A percentile compares a stretch with the other conserved stretches of the same genome.
These are phyloP conservation scores for Epirrhoe tristata DNA, from an alignment of 2,888 invertebrate species.

Conservation along the genomic window DNA sequence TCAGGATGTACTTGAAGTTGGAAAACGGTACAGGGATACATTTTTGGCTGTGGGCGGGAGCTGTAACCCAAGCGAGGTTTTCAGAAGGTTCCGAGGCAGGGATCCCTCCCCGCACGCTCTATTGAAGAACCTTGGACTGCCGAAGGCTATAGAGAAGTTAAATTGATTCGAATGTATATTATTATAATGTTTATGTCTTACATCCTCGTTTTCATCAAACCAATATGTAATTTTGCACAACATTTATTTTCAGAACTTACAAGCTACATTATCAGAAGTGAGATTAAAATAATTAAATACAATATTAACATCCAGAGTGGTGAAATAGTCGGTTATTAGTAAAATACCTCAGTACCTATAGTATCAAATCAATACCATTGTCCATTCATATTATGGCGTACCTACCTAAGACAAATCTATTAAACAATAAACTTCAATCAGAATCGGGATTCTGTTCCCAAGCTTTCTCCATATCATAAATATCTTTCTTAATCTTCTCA, in stretches of 20 bases:
- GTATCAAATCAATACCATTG: too few relatives aligned
- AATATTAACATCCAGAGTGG: too few relatives aligned
- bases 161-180: constrained; percentile 53
- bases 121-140: constrained; percentile 87
- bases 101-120: constrained; percentile 95
- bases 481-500: constrained; percentile 85
- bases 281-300: too few relatives aligned
- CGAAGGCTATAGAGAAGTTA: constrained; percentile 69
- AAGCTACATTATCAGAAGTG: neutral
- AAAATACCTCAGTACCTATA: too few relatives aligned
- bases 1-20: constrained; percentile 84
- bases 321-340: too few relatives aligned
- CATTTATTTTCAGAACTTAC: constrained; percentile 24
- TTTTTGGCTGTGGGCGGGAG: constrained; percentile 94
- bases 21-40: constrained; percentile 91
- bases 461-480: constrained; percentile 91
- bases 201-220: constrained; percentile 24
- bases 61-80: constrained; percentile 92
- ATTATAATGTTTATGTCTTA: constrained; percentile 57
- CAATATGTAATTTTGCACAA: constrained; percentile 2
- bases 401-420: too few relatives aligned
- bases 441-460: constrained; percentile 91
- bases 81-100: constrained; percentile 95
- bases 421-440: constrained; percentile 55
- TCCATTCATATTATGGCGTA: too few relatives aligned